Conservation (phyloP, 2,113 vertebrate species). For the Psittacula cyanocephala region DNA sequence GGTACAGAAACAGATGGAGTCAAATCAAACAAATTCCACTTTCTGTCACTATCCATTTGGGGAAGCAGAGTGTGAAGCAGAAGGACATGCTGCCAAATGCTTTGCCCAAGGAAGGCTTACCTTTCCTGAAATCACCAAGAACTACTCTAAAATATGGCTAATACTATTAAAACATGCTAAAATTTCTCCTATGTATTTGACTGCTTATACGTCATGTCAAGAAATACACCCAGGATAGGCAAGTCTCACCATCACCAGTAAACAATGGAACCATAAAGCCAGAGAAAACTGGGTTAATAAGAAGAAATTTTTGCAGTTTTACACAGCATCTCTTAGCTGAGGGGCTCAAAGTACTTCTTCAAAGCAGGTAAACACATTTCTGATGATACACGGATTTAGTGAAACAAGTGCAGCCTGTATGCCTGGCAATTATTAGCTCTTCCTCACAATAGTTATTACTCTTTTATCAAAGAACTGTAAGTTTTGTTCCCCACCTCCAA, state of each 20-base stretch:
- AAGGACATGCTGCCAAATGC: not conserved
- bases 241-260: not conserved
- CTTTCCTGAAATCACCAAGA: not conserved
- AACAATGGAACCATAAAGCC: not conserved
- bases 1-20: not conserved
- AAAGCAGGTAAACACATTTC: not conserved
- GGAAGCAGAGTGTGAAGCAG: constrained; percentile 9
- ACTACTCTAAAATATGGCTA: not conserved
- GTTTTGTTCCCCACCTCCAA: not conserved
- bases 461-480: not conserved
- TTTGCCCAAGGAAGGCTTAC: not conserved
- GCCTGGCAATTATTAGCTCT: not conserved
- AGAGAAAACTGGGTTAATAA: not conserved
- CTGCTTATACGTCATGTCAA: not conserved
- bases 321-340: not conserved
- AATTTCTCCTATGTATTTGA: not conserved
- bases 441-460: not conserved
- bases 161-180: not conserved
- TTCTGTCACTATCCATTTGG: not conserved
- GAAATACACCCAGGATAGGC: not conserved
- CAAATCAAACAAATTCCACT: not conserved
- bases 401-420: not conserved
- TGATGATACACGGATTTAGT: not conserved
- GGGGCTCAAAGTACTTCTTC: not conserved
- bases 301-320: not conserved